Percentiles rank a stretch among this genome's conserved stretches.
These are phyloP conservation scores for Sinohyriopsis cumingii DNA, from an alignment of 2,888 invertebrate genomes.

Conservation along the genomic window DNA sequence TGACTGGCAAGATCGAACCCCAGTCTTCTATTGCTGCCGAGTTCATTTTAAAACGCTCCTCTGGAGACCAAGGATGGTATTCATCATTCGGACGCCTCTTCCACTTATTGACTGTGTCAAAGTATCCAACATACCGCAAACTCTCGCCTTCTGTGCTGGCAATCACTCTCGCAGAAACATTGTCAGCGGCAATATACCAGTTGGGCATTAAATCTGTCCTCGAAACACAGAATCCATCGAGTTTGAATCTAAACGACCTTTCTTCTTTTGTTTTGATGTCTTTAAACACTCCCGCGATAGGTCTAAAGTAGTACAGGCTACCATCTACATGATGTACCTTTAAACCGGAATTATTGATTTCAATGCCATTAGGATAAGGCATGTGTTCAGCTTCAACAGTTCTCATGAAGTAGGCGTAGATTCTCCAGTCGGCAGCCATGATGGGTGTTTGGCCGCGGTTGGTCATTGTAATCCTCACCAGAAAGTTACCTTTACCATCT, in stretches of 20 bases:
- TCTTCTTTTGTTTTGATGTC: conserved; percentile 25
- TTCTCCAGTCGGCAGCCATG: conserved; percentile 39
- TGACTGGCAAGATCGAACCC: conserved; percentile 9
- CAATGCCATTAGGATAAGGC: conserved; percentile 31
- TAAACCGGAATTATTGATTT: conserved; percentile 21
- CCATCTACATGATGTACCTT: conserved; percentile 43
- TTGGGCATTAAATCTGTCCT: conserved; percentile 51
- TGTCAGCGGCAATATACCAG: conserved; percentile 47
- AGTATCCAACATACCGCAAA: conserved; percentile 39
- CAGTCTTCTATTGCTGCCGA: background rate
- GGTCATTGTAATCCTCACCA: conserved; percentile 38
- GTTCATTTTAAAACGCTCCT: conserved; percentile 20
- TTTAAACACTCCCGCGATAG: conserved; percentile 19
- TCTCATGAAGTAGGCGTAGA: conserved; percentile 30
- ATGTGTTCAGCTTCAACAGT: conserved; percentile 13
- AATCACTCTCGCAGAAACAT: conserved; percentile 34
- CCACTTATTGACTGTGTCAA: conserved; percentile 38
- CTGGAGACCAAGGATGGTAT: conserved; percentile 12
- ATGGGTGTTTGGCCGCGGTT: conserved; percentile 45
- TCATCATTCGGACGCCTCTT: conserved; percentile 31
- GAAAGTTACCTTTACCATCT: conserved; percentile 13
- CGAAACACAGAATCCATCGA: conserved; percentile 33
- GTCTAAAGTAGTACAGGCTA: conserved; percentile 37
- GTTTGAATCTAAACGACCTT: conserved; percentile 25
- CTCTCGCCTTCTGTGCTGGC: conserved; percentile 44